These are phyloP conservation scores for Seira musarum DNA, from an alignment of 2,888 invertebrate species.

Conservation along the genomic window DNA sequence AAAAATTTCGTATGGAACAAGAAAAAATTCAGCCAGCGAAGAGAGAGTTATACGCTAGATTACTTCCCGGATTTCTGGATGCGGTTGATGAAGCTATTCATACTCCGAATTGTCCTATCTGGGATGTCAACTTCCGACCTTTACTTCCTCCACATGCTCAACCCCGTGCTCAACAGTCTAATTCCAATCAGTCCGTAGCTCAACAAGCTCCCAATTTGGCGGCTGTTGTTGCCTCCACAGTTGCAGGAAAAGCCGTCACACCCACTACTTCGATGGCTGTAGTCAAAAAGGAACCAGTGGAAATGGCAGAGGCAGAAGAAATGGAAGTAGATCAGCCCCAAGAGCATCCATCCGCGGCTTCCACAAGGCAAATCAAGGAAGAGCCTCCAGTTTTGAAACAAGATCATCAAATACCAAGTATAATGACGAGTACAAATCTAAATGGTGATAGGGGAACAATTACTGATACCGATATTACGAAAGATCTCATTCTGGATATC, in stretches of 20 bases:
- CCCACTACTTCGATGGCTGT: slow-evolving; percentile 35
- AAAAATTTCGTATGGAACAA: slow-evolving; percentile 90
- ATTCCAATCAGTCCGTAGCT: slow-evolving; percentile 11
- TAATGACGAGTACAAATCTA: too few relatives aligned
- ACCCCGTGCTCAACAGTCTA: slow-evolving; percentile 22
- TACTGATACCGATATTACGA: slow-evolving; percentile 48
- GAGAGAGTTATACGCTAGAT: slow-evolving; percentile 84
- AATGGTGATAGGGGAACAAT: background rate
- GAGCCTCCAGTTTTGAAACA: slow-evolving; percentile 13
- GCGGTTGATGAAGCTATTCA: slow-evolving; percentile 91
- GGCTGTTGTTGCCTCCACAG: slow-evolving; percentile 44
- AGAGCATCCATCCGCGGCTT: slow-evolving; percentile 61
- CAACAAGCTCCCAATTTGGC: slow-evolving; percentile 48
- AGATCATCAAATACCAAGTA: too few relatives aligned
- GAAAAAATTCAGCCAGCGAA: slow-evolving; percentile 93
- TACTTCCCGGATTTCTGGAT: slow-evolving; percentile 91
- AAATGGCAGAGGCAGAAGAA: slow-evolving; percentile 58
- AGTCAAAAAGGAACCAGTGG: slow-evolving; percentile 63
- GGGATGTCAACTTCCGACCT: slow-evolving; percentile 92
- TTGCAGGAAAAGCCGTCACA: slow-evolving; percentile 35
- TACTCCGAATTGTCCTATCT: slow-evolving; percentile 89
- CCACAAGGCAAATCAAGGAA: slow-evolving; percentile 23
- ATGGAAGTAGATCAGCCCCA: slow-evolving; percentile 62
- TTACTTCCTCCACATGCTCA: slow-evolving; percentile 77
- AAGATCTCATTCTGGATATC: slow-evolving; percentile 61